Evolutionary conservation across 2,888 invertebrate genomes (phyloP), one percentile per base, ranked within the genome.

Genomic region (Rhabditophanes sp.): DNA sequence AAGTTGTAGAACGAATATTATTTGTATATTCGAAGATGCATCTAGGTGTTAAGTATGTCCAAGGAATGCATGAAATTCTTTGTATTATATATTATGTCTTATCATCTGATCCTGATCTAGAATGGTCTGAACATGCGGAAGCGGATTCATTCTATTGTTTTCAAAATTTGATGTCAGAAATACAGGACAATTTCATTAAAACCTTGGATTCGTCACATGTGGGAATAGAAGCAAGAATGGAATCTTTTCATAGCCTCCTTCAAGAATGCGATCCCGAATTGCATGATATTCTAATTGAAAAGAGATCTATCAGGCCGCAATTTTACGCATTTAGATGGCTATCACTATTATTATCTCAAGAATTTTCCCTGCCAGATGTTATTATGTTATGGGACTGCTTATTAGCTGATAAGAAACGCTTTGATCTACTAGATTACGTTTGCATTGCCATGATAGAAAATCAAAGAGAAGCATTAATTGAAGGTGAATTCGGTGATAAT

Each of bases 31-130:
- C 88, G 0, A 96, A 96, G 70, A 73, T 93, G 9, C 96, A 96
- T 72, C 87, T 90, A 0, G 93, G 93, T 0, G 87, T 90, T 65
- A 79, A 87, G 8, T 74, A 74, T 53, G 71, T 73, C n/a, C 72
- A 73, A 71, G 96, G 96, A 33, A 96, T 99, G 93, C 96, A 96
- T 70, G 96, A 99, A 70, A 87, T 96, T 54, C 78, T 96, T 26
- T 42, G 96, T 90, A 93, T 93, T 5, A 84, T 96, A 58, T 96
- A 96, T 70, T 87, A 88, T 68, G 80, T 84, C 0, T 84, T 96
- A 68, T 90, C 93, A 5, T 80, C 78, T 15, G 85, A 93, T 70
- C 75, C 80, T 0, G 76, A 82, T 66, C 66, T 73, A 17, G 74
- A 76, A 31, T 81, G 76, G 72, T 74, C 81, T 81, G 87, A 79